Base-by-base conservation (phyloP, 2,888 invertebrate species). In the Beris chalybata region DNA sequence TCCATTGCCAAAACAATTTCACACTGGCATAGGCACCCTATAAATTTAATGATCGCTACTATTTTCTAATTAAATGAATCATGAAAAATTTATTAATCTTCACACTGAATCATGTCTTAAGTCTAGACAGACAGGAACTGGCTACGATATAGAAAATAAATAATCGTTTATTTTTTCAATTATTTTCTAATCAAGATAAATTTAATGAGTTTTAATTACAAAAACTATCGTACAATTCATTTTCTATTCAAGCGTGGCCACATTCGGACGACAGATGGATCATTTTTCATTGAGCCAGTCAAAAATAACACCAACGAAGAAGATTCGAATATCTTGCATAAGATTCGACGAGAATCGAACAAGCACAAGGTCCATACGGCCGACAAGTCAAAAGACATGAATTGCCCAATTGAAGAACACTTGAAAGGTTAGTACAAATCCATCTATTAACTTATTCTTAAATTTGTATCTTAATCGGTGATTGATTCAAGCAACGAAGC, bases 261-360 rank as follows among this genome's bases (percentile, higher is more conserved):
- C 78, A 87, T 89, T 73, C 84, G 85, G 75, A 88, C 89, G 30
- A 84, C 85, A 65, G 83, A 84, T 71, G 88, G 85, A 69, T 86
- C 84, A 72, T 87, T 86, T 78, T 85, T 87, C 76, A 89, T 89
- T 72, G 85, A 87, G 75, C 89, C 89, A 13, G 83, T 82, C 38
- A 86, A 87, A 74, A 78, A 80, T 66, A 81, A 79, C 68, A 78
- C 77, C 69, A 78, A 79, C 70, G 78, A 79, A 65, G 78, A 79
- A 65, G 74, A 76, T 72, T 74, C 78, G 48, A 81, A 80, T 71
- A 79, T 84, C 69, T 74, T 83, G 71, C 86, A 86, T 73, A 79
- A 81, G 57, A 82, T 86, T 68, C 78, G 79, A 77, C 77, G 77
- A 54, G 76, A 78, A 67, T 76, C 78, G 13, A 61, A 67, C 22